Conservation (phyloP, 2,888 invertebrate genomes). For the Leptinotarsa rubiginosa region DNA sequence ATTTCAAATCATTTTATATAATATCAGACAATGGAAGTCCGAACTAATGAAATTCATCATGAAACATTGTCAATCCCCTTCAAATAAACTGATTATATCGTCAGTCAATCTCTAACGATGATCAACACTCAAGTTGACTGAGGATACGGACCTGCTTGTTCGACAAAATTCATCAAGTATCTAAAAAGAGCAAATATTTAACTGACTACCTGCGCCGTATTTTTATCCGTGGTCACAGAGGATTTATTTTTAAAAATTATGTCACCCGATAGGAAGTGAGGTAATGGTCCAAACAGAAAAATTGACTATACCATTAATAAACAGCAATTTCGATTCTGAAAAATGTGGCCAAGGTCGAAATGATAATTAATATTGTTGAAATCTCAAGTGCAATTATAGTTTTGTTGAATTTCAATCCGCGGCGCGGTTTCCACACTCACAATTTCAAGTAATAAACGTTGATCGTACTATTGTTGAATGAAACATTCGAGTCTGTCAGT, state of each 20-base stretch:
- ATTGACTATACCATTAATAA: constrained; percentile 42
- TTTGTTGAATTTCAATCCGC: constrained; percentile 12
- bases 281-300: constrained; percentile 47
- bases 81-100: too few relatives aligned
- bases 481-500: neutral
- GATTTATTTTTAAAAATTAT: constrained; percentile 53
- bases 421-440: neutral
- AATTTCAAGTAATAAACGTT: neutral
- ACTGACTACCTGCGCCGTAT: constrained; percentile 25
- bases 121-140: neutral
- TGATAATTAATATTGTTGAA: constrained; percentile 28
- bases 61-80: too few relatives aligned
- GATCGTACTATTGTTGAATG: neutral
- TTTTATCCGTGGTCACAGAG: constrained; percentile 23
- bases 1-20: too few relatives aligned
- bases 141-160: neutral
- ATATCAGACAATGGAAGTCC: too few relatives aligned
- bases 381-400: constrained; percentile 10
- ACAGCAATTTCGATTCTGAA: constrained; percentile 33
- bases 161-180: neutral
- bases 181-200: neutral
- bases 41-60: too few relatives aligned
- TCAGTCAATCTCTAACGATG: neutral
- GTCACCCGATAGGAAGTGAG: constrained; percentile 50
- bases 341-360: constrained; percentile 39